Percentiles rank a stretch among this genome's conserved stretches.
Conservation (phyloP, 2,797 vertebrate genomes). For the Paratrypauchen microcephalus region DNA sequence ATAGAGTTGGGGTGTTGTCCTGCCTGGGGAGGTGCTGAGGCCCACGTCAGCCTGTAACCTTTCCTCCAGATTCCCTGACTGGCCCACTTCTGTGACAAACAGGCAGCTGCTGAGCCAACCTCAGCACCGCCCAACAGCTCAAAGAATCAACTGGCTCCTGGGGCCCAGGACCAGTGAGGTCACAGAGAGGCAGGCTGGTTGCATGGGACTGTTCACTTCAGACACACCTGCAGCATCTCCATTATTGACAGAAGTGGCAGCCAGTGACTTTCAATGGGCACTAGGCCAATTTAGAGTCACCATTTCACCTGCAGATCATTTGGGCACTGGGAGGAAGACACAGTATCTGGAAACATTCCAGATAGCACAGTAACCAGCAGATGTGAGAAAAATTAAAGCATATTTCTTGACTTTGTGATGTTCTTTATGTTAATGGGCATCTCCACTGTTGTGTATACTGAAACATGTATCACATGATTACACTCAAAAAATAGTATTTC, state of each 20-base stretch:
- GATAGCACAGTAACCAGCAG: not conserved
- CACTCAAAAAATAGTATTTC: too few species aligned
- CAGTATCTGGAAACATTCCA: not conserved
- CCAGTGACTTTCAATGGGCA: not conserved
- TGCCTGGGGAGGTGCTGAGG: slow-evolving; percentile 56
- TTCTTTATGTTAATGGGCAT: too few species aligned
- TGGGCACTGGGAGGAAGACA: not conserved
- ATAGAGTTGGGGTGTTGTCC: slow-evolving; percentile 52
- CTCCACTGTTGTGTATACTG: too few species aligned
- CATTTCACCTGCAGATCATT: not conserved
- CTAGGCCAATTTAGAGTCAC: not conserved
- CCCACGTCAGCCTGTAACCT: slow-evolving; percentile 76
- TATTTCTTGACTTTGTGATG: not conserved
- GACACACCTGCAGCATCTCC: slow-evolving; percentile 52
- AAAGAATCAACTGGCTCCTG: not conserved
- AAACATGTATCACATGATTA: too few species aligned
- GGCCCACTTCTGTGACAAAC: slow-evolving; percentile 73
- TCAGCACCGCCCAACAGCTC: slow-evolving; percentile 42
- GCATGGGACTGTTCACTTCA: slow-evolving; percentile 24
- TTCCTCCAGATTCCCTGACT: slow-evolving; percentile 78
- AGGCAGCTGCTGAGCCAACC: slow-evolving; percentile 56
- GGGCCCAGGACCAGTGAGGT: slow-evolving; percentile 54
- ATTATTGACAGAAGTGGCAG: not conserved
- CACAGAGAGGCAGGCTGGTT: slow-evolving; percentile 42
- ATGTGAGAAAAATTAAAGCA: not conserved